A percentile compares a stretch with the other conserved stretches of the same genome.
Evolutionary conservation across 1,140 invertebrate species (phyloP).

Genomic region (Trinorchestia longiramus): DNA sequence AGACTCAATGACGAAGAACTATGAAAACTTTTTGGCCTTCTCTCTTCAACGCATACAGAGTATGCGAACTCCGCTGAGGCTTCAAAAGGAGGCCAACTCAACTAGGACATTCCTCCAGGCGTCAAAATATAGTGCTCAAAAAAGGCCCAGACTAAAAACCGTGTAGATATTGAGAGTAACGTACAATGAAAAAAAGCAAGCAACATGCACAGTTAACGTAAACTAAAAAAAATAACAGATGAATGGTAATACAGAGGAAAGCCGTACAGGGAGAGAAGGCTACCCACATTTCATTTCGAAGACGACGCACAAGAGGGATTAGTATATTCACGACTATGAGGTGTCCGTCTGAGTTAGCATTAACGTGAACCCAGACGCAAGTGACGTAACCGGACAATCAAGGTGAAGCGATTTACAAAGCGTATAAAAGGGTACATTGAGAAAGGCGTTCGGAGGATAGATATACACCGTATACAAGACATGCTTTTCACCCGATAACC

Average conservation of each 20-base stretch:
- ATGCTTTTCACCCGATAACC: conserved; percentile 21
- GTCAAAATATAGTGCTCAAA: conserved; percentile 43
- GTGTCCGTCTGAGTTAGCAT: background rate
- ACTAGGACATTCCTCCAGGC: background rate
- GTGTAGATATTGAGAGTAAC: background rate
- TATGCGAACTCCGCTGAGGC: background rate
- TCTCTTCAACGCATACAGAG: background rate
- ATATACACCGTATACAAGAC: background rate
- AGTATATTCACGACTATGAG: background rate
- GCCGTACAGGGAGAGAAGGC: background rate
- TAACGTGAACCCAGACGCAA: conserved; percentile 3
- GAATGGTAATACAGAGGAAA: conserved; percentile 12
- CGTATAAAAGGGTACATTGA: conserved; percentile 11
- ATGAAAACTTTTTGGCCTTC: background rate
- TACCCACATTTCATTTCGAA: background rate
- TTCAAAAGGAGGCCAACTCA: background rate
- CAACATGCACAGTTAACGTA: conserved; percentile 29
- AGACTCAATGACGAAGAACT: background rate
- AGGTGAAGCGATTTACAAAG: conserved; percentile 4
- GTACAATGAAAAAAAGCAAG: conserved; percentile 38
- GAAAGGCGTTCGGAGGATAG: background rate
- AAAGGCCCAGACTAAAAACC: background rate
- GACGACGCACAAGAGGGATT: background rate
- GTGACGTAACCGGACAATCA: conserved; percentile 13
- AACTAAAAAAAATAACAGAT: background rate